phyloP scores from a whole-genome alignment of 1,140 invertebrate species.

The Alviniconcha marisindica region DNA sequence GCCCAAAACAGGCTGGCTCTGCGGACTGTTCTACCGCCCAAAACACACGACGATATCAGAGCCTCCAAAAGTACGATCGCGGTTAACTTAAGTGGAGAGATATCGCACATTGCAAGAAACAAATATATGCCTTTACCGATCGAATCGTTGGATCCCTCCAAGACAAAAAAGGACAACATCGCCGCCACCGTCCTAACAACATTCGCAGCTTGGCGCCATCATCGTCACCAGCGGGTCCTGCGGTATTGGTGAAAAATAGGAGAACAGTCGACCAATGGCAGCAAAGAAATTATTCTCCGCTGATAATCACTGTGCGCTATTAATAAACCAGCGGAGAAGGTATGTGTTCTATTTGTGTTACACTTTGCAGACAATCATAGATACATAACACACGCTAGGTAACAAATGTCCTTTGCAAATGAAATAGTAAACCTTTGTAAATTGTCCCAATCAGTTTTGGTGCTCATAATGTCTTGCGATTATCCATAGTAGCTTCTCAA shows the following conservation, averaged over 20 bases:
- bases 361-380: conserved; percentile 39
- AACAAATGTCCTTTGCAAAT: conserved; percentile 28
- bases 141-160: background rate
- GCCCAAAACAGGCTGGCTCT: too few relatives aligned
- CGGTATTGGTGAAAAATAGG: conserved; percentile 42
- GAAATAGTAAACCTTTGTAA: background rate
- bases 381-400: conserved; percentile 1
- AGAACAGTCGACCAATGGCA: conserved; percentile 51
- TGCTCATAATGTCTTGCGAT: conserved; percentile 6
- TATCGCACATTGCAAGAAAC: background rate
- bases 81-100: background rate
- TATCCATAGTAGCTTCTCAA: conserved; percentile 11
- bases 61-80: background rate
- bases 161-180: conserved; percentile 24
- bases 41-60: background rate
- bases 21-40: too few relatives aligned
- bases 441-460: background rate
- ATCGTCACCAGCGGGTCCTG: conserved; percentile 32
- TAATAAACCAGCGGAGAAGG: conserved; percentile 58
- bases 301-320: conserved; percentile 47
- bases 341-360: conserved; percentile 56
- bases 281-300: conserved; percentile 20
- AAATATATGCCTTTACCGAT: conserved; percentile 12
- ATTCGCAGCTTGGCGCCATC: conserved; percentile 58
- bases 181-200: conserved; percentile 34